Conservation (phyloP, 2,888 invertebrate species). For the Chironomus riparius region DNA sequence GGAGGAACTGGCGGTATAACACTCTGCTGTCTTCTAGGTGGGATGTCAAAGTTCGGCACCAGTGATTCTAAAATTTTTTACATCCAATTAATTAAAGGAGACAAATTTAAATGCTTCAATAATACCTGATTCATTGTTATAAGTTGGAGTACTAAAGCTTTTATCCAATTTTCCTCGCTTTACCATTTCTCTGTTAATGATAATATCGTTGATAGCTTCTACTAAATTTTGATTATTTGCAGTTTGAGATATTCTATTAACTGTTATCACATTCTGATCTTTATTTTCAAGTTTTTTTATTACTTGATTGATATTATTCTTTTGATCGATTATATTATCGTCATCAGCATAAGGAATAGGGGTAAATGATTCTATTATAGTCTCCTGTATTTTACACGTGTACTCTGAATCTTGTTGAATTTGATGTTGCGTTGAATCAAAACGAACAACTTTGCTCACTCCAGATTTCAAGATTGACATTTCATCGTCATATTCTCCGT, state of each 20-base stretch:
- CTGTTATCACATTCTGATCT: not conserved
- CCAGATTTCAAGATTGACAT: constrained; percentile 38
- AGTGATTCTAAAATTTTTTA: not conserved
- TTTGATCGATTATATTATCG: constrained; percentile 32
- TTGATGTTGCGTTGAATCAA: constrained; percentile 39
- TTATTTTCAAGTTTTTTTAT: not conserved
- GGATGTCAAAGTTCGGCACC: not conserved
- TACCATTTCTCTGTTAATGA: constrained; percentile 19
- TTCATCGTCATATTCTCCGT: constrained; percentile 28
- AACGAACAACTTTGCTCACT: constrained; percentile 42
- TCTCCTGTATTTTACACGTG: constrained; percentile 39
- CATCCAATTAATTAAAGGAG: no score
- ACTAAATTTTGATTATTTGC: not conserved
- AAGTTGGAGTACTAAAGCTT: constrained; percentile 73
- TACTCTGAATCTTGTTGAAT: constrained; percentile 39
- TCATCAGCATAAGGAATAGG: constrained; percentile 43
- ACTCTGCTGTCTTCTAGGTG: constrained; percentile 39
- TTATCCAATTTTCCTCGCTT: constrained; percentile 59
- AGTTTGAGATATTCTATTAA: not conserved
- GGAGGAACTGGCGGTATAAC: constrained; percentile 42
- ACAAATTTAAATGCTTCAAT: not conserved
- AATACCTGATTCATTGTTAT: constrained; percentile 42
- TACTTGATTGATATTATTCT: not conserved
- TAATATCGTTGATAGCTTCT: constrained; percentile 36
- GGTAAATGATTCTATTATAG: constrained; percentile 41